Evolutionary conservation across 2,797 vertebrate species (phyloP).

Genomic region (Cheirogaleus major): DNA sequence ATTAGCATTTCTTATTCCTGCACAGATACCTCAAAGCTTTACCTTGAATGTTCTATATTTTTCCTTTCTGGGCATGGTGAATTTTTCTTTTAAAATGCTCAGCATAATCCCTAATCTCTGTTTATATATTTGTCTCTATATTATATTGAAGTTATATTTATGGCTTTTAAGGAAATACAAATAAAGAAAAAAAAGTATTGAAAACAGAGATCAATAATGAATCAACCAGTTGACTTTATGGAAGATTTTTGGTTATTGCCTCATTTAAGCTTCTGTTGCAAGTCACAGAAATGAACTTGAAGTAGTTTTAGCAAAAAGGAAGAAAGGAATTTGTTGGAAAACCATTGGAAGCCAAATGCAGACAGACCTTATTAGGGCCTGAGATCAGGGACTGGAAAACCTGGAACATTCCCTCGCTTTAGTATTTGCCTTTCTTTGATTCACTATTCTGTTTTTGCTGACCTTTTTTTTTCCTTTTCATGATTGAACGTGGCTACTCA

Average conservation of each 20-base stretch:
- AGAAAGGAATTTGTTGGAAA: not conserved
- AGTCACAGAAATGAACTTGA: conserved; percentile 45
- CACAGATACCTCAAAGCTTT: not conserved
- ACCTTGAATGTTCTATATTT: conserved; percentile 6
- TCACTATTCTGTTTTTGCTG: not conserved
- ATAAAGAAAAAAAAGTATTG: not conserved
- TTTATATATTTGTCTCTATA: not conserved
- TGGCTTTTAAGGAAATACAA: conserved; percentile 32
- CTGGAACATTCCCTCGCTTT: not conserved
- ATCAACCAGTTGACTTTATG: conserved; percentile 28
- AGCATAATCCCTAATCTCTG: not conserved
- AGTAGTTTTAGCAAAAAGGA: conserved; percentile 36
- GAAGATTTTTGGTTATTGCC: conserved; percentile 39
- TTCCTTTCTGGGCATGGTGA: not conserved
- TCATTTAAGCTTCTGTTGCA: conserved; percentile 50
- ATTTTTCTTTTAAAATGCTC: conserved; percentile 11
- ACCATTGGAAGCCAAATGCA: not conserved
- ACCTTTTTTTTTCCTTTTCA: not conserved
- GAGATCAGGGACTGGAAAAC: not conserved
- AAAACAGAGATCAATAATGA: not conserved
- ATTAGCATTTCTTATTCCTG: not conserved
- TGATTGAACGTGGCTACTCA: not conserved
- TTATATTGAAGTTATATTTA: not conserved
- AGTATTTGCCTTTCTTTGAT: not conserved
- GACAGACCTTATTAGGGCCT: conserved; percentile 40